A percentile compares a stretch with the other conserved stretches of the same genome.
These are phyloP conservation scores for Artemia sinica DNA, from an alignment of 2,888 invertebrate genomes.

Conservation along the genomic window DNA sequence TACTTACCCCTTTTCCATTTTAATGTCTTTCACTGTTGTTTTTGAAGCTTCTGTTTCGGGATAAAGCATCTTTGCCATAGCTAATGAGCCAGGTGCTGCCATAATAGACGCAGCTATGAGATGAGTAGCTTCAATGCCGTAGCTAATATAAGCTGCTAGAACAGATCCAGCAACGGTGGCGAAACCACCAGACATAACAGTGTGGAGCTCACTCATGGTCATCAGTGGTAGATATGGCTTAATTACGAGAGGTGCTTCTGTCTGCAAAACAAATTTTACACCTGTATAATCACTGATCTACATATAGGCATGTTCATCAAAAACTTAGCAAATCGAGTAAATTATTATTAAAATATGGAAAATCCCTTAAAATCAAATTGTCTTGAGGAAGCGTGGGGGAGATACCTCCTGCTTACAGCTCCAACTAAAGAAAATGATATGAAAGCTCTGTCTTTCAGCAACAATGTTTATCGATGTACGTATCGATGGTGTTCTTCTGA, in stretches of 20 bases:
- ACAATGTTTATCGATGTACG: too few species aligned
- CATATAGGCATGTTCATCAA: too few species aligned
- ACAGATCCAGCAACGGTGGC: conserved; percentile 85
- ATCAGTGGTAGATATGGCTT: conserved; percentile 65
- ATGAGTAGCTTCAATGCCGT: conserved; percentile 71
- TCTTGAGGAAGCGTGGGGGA: too few species aligned
- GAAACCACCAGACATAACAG: conserved; percentile 84
- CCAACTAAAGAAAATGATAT: too few species aligned
- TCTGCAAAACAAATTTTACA: conserved; percentile 38
- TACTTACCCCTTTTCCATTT: conserved; percentile 48
- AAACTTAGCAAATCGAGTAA: too few species aligned
- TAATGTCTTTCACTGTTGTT: conserved; percentile 56
- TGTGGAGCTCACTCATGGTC: conserved; percentile 78
- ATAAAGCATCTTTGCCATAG: conserved; percentile 70
- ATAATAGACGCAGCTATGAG: conserved; percentile 83
- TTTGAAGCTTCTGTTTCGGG: conserved; percentile 71
- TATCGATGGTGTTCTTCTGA: too few species aligned
- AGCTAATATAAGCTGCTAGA: conserved; percentile 74
- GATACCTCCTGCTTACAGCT: too few species aligned
- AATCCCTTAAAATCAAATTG: too few species aligned
- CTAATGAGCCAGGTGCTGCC: conserved; percentile 85
- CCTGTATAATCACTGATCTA: too few species aligned
- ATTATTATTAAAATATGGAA: too few species aligned
- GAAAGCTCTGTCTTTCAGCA: too few species aligned
- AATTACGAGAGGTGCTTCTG: conserved; percentile 73